Evolutionary conservation across 1,140 invertebrate species (phyloP).

Genomic region (Caligus rogercresseyi): DNA sequence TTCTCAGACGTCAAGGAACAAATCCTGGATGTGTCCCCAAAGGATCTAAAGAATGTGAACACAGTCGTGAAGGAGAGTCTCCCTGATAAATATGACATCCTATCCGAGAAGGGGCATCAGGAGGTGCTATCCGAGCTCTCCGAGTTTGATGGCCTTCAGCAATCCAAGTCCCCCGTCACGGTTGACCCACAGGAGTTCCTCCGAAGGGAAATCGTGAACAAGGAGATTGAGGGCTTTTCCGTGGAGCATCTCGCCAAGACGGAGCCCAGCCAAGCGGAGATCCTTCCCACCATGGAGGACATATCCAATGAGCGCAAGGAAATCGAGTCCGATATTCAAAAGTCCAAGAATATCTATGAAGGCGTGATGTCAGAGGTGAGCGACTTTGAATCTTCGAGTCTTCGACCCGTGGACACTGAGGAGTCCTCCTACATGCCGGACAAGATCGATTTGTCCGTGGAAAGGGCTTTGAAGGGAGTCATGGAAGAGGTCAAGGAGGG

Average conservation of each 20-base stretch:
- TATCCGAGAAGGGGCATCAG: background rate
- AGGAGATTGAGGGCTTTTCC: background rate
- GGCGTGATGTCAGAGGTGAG: background rate
- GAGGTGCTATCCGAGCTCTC: background rate
- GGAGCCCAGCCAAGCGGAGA: background rate
- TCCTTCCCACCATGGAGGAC: background rate
- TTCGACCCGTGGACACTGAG: background rate
- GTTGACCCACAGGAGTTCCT: background rate
- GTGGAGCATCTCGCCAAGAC: background rate
- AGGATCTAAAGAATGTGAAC: background rate
- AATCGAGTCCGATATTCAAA: background rate
- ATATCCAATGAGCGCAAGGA: background rate
- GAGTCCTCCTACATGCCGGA: background rate
- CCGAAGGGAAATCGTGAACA: background rate
- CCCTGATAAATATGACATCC: background rate
- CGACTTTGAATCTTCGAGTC: background rate
- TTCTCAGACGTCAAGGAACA: background rate
- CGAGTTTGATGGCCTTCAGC: background rate
- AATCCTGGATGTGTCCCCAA: background rate
- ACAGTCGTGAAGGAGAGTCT: background rate
- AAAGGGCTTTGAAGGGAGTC: background rate
- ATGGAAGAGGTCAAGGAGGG: background rate
- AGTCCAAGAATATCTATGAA: background rate
- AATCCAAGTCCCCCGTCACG: background rate
- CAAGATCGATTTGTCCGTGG: background rate